These are phyloP conservation scores for Tenebrosternarchus preto DNA, from an alignment of 2,113 vertebrate genomes.

Conservation along the genomic window DNA sequence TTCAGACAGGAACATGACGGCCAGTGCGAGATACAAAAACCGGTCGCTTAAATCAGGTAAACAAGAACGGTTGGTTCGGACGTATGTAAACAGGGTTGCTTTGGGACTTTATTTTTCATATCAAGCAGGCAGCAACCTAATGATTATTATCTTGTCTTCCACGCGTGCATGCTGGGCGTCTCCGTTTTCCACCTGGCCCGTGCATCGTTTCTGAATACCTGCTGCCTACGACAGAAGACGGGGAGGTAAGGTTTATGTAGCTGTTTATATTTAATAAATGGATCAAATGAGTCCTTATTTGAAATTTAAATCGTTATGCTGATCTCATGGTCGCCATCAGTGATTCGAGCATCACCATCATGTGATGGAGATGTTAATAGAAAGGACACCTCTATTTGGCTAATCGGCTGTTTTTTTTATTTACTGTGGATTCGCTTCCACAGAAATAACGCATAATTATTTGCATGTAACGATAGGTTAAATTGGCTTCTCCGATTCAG, in stretches of 20 bases:
- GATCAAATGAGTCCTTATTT: background rate
- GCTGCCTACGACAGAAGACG: constrained; percentile 36
- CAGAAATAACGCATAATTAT: no score
- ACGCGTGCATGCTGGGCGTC: constrained; percentile 13
- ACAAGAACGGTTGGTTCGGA: background rate
- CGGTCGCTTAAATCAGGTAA: constrained; percentile 66
- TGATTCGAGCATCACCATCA: background rate
- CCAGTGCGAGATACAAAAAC: constrained; percentile 64
- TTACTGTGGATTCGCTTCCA: background rate
- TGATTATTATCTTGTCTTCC: constrained; percentile 1
- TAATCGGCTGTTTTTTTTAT: background rate
- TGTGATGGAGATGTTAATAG: background rate
- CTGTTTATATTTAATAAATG: background rate
- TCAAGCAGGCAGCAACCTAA: background rate
- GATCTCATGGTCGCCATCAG: background rate
- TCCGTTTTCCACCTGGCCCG: constrained; percentile 32
- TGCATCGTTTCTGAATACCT: constrained; percentile 4
- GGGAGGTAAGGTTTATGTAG: constrained; percentile 30
- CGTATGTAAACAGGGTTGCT: no score
- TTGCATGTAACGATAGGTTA: no score
- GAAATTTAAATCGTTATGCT: background rate
- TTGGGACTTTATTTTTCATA: background rate
- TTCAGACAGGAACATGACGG: constrained; percentile 52
- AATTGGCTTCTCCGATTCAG: no score
- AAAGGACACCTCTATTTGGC: background rate